Evolutionary conservation across 2,797 vertebrate genomes (phyloP), one percentile per base, ranked within the genome.

Genomic region (Decapterus maruadsi): DNA sequence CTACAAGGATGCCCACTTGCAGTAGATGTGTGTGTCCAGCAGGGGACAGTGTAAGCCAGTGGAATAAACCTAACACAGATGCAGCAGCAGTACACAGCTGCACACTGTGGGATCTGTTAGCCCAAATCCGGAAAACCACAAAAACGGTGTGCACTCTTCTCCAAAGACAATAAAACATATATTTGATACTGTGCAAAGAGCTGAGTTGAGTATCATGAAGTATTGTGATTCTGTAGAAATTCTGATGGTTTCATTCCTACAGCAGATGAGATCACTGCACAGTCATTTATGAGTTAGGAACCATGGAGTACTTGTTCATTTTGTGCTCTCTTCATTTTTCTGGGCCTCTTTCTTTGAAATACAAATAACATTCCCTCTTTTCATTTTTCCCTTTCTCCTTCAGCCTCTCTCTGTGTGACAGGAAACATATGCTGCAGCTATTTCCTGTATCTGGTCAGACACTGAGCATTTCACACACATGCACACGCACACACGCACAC

Each of bases 381-480:
- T 29, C 36, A 57, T 81, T 57, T 55, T 13, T 63, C 74, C 50
- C 57, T 20, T 31, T 14, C 74, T 72, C 54, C 2, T 2, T 83
- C 60, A 77, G 64, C 83, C 77, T 53, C 71, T 84, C 78, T 54
- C 67, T 50, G 53, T 72, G 68, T 75, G 82, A 91, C 89, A 92
- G 92, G 92, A 93, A 93, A 91, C 92, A 90, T 76, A 87, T 89
- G 90, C 85, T 85, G 72, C 73, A 86, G 90, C 88, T 84, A 92
- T 93, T 93, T 94, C 93, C 93, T 92, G 90, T 90, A 90, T 93
- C 88, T 91, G 81, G 56, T 90, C 82, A 48, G 72, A 74, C 82
- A 69, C 68, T 0, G 11, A 77, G 55, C 45, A 31, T 72, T 79
- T 64, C 36, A 75, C 63, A 76, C 48, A 36, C 80, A 77, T 40